These are phyloP conservation scores for Pseudopleuronectes americanus DNA, from an alignment of 2,797 vertebrate genomes.

Conservation along the genomic window DNA sequence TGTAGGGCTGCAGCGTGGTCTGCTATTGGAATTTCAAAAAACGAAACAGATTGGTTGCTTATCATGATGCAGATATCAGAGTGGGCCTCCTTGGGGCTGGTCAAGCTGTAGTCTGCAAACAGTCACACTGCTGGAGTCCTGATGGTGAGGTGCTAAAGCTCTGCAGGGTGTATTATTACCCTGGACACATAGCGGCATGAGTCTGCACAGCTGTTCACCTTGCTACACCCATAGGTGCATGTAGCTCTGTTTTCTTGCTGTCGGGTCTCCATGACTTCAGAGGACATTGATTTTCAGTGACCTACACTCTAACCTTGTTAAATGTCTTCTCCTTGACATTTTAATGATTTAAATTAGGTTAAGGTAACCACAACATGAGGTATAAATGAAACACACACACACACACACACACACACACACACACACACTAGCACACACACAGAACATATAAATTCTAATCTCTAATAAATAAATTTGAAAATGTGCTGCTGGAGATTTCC, in stretches of 20 bases:
- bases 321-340: no score
- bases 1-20: background rate
- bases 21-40: background rate
- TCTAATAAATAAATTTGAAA: background rate
- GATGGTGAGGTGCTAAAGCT: constrained; percentile 32
- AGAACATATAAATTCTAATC: background rate
- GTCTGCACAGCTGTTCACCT: constrained; percentile 53
- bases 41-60: no score
- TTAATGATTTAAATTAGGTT: no score
- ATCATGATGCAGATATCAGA: no score
- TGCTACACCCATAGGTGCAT: constrained; percentile 18
- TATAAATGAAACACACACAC: no score
- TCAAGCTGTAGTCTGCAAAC: constrained; percentile 13
- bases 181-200: constrained; percentile 33
- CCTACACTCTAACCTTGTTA: no score
- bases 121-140: constrained; percentile 15
- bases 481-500: background rate
- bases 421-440: background rate
- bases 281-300: no score
- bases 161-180: constrained; percentile 65
- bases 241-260: background rate
- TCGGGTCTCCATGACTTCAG: background rate
- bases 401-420: no score
- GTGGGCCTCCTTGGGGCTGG: no score
- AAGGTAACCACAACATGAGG: no score